phyloP scores from a whole-genome alignment of 1,140 invertebrate species.

The Drosophila bocqueti region DNA sequence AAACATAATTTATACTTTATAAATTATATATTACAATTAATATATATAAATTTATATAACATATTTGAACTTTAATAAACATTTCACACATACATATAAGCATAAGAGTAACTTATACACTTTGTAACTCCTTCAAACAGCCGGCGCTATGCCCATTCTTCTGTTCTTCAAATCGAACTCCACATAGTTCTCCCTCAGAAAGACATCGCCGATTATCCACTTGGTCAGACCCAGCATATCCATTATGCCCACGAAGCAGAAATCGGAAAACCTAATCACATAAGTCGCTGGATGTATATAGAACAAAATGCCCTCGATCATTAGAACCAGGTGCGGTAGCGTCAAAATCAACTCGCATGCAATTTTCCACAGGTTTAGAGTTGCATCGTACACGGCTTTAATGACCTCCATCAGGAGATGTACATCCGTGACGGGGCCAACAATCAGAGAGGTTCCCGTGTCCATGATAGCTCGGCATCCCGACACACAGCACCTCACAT shows the following conservation, averaged over 20 bases:
- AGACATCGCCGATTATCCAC: conserved; percentile 86
- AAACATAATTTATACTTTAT: neutral
- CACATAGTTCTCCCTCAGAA: conserved; percentile 89
- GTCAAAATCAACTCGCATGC: conserved; percentile 11
- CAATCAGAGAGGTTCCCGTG: conserved; percentile 90
- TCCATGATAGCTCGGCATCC: conserved; percentile 90
- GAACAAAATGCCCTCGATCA: conserved; percentile 18
- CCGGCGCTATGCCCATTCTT: conserved; percentile 87
- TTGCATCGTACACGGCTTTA: conserved; percentile 27
- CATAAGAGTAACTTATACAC: neutral
- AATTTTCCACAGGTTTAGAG: conserved; percentile 22
- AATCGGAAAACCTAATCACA: conserved; percentile 15
- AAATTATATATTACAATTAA: neutral
- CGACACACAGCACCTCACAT: neutral
- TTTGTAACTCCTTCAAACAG: neutral
- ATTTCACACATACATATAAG: neutral
- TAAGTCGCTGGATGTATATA: conserved; percentile 36
- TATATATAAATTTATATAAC: neutral
- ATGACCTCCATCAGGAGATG: conserved; percentile 38
- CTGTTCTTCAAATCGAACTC: conserved; percentile 89
- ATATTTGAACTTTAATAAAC: neutral
- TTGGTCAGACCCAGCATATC: conserved; percentile 33
- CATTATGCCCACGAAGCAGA: conserved; percentile 35
- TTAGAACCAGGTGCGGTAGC: conserved; percentile 4
- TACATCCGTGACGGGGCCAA: conserved; percentile 87